Percentiles rank a stretch among this genome's conserved stretches.
Evolutionary conservation across 2,113 vertebrate species (phyloP).

Genomic region (Salvelinus alpinus): DNA sequence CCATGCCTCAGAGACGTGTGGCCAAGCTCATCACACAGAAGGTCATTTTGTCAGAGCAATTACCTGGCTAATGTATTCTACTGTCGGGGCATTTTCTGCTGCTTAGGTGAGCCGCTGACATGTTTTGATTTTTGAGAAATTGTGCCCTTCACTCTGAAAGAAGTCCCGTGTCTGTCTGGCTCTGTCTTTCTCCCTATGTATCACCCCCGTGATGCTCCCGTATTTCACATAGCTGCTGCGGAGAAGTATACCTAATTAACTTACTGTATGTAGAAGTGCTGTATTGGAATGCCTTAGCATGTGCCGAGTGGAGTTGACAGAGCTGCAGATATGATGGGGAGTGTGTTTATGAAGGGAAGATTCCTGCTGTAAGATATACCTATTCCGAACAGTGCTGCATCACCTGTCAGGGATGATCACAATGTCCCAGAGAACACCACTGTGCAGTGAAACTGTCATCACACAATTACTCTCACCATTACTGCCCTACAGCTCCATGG

Average conservation of each 20-base stretch:
- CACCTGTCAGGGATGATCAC: constrained; percentile 75
- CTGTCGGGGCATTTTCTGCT: constrained; percentile 88
- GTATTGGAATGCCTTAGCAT: constrained; percentile 44
- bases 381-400: constrained; percentile 64
- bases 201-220: constrained; percentile 57
- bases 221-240: constrained; percentile 55
- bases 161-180: constrained; percentile 19
- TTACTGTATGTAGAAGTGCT: constrained; percentile 51
- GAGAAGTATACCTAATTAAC: constrained; percentile 65
- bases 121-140: constrained; percentile 90
- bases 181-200: constrained; percentile 50
- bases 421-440: constrained; percentile 72
- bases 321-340: constrained; percentile 62
- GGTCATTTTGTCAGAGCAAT: constrained; percentile 92
- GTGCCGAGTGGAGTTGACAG: constrained; percentile 56
- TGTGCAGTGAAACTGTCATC: constrained; percentile 77
- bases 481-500: constrained; percentile 69
- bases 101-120: constrained; percentile 81
- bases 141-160: constrained; percentile 69
- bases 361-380: constrained; percentile 59
- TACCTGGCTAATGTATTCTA: constrained; percentile 95
- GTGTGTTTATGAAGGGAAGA: constrained; percentile 64
- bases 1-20: constrained; percentile 75
- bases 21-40: constrained; percentile 81
- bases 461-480: constrained; percentile 78